These are phyloP conservation scores for Hemiscyllium ocellatum DNA, from an alignment of 2,113 vertebrate genomes.

Conservation along the genomic window DNA sequence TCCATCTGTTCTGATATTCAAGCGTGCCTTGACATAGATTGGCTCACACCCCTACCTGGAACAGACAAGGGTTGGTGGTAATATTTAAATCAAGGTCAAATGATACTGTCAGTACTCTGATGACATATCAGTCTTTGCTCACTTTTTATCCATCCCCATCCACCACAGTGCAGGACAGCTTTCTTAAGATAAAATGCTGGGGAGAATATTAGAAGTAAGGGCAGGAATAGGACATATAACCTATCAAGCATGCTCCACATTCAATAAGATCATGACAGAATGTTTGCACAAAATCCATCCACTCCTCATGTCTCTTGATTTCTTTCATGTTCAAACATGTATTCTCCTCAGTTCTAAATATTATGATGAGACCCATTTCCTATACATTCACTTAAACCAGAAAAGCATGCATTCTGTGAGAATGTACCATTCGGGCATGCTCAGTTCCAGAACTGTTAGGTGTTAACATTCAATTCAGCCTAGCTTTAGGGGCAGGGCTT, in stretches of 20 bases:
- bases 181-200: background rate
- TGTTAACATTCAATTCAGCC: too few species aligned
- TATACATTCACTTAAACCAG: too few species aligned
- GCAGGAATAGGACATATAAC: too few species aligned
- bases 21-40: background rate
- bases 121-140: background rate
- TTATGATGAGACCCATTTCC: too few species aligned
- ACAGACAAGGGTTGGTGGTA: background rate
- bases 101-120: background rate
- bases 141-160: background rate
- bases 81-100: background rate
- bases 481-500: too few species aligned
- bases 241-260: background rate
- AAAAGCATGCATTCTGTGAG: too few species aligned
- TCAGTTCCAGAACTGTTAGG: too few species aligned
- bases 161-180: background rate
- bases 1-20: background rate
- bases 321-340: too few species aligned
- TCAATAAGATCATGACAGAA: background rate
- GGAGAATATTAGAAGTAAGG: too few species aligned
- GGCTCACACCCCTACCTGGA: background rate
- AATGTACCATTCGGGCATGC: too few species aligned
- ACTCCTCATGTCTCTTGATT: background rate
- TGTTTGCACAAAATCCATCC: background rate
- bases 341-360: too few species aligned